Percentiles rank a stretch among this genome's conserved stretches.
These are phyloP conservation scores for Catostylus mosaicus DNA, from an alignment of 30 jellyfish, hydroid and myxozoan species.

Conservation along the genomic window DNA sequence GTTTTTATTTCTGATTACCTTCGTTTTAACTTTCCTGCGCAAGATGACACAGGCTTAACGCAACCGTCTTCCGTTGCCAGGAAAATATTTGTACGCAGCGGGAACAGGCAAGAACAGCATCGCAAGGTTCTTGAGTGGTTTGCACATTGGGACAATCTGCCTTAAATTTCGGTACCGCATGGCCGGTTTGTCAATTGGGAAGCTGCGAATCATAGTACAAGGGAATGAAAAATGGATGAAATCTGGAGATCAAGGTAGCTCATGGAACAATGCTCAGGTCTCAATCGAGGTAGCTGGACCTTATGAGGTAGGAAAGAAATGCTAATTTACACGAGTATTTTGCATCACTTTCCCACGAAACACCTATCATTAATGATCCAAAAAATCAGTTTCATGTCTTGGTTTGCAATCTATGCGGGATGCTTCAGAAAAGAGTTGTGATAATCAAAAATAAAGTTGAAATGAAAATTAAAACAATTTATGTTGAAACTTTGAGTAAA, in stretches of 20 bases:
- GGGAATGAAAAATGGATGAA: slow-evolving; percentile 51
- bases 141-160: slow-evolving; percentile 34
- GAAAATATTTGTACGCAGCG: neutral
- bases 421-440: too few relatives aligned
- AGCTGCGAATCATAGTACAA: slow-evolving; percentile 29
- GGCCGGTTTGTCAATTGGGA: slow-evolving; percentile 67
- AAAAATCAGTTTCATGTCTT: too few relatives aligned
- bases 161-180: slow-evolving; percentile 66
- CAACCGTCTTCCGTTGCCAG: neutral
- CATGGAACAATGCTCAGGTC: slow-evolving; percentile 52
- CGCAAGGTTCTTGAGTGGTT: slow-evolving; percentile 12
- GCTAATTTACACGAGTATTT: too few relatives aligned
- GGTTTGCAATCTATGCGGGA: too few relatives aligned
- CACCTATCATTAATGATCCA: too few relatives aligned
- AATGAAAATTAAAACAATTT: too few relatives aligned
- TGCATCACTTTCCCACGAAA: too few relatives aligned
- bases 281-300: slow-evolving; percentile 6
- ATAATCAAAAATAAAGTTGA: too few relatives aligned
- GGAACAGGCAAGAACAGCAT: neutral
- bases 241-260: slow-evolving; percentile 63
- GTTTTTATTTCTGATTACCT: too few relatives aligned
- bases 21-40: too few relatives aligned
- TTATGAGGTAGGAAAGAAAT: slow-evolving; percentile 8
- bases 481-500: too few relatives aligned
- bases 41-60: too few relatives aligned